A percentile compares a stretch with the other conserved stretches of the same genome.
Conservation (phyloP, 2,113 vertebrate genomes). For the Aix galericulata region DNA sequence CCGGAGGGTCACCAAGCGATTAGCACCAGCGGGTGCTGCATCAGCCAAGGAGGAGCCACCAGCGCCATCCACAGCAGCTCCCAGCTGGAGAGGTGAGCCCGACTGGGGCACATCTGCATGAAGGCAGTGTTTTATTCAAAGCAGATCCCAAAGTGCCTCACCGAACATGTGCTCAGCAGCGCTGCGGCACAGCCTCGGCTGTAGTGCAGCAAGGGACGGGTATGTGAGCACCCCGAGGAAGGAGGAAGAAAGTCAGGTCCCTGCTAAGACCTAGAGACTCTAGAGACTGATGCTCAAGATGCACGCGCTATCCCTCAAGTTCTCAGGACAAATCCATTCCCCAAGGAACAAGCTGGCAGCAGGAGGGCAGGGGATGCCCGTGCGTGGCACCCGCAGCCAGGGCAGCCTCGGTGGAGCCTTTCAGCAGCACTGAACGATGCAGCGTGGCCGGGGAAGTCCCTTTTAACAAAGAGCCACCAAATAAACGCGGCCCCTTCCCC, state of each 20-base stretch:
- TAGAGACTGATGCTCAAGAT: background rate
- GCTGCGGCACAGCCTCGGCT: background rate
- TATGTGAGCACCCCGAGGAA: background rate
- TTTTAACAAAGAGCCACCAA: background rate
- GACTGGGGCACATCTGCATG: background rate
- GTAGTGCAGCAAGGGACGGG: accelerated
- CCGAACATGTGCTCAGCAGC: background rate
- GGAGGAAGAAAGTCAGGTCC: accelerated
- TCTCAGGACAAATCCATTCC: background rate
- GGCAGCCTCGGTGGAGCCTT: background rate
- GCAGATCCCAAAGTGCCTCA: background rate
- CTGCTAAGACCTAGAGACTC: background rate
- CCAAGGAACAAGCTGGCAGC: background rate
- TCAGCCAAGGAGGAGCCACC: background rate
- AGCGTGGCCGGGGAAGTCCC: background rate
- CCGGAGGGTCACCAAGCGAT: background rate
- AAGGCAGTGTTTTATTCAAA: accelerated
- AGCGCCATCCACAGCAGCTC: accelerated
- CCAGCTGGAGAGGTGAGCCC: background rate
- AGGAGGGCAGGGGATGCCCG: too few relatives aligned
- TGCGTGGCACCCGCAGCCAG: background rate
- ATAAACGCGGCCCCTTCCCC: background rate
- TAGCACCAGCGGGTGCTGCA: background rate
- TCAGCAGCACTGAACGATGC: background rate
- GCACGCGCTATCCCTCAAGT: background rate